Evolutionary conservation across 2,888 invertebrate species (phyloP), one percentile per base, ranked within the genome.

Genomic region (Bimastos eiseni): DNA sequence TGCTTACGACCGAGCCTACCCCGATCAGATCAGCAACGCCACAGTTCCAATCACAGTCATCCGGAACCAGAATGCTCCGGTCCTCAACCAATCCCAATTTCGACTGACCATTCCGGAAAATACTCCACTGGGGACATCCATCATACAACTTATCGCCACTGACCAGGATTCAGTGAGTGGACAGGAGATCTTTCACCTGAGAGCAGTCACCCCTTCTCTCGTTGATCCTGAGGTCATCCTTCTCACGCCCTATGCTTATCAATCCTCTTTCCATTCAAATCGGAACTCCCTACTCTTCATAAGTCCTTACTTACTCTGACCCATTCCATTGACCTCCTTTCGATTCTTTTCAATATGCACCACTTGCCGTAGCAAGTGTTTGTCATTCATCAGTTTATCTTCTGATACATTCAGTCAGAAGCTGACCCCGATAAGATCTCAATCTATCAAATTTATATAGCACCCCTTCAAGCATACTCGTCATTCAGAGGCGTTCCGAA

Each of bases 21-120:
- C 92, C 19, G 92, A 92, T 90, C 93, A 93, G 91, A 89, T 90
- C 17, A 70, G 92, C 44, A 91, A 90, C 33, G 92, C 93, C 1
- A 92, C 91, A 15, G 91, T 93, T 6, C 91, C 91, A 36, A 86
- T 93, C n/a, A 41, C 90, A 38, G 93, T 94, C 1, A 91, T 91
- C 13, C 92, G 94, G n/a, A 94, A 94, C 90, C 88, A 92, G 21
- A 92, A 92, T 90, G 89, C 93, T 33, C 94, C 94, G 38, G 91
- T 92, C 36, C 94, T 94, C 92, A 90, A 91, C 30, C 91, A 92
- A 13, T 92, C 93, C 41, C 91, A 92, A 19, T 94, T 94, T 91
- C 89, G 91, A 24, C 88, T 92, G 24, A 92, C 92, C 6, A 92
- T 94, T 88, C 90, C 93, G 24, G 94, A 94, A 90, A 93, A 93